These are phyloP conservation scores for Rallus limicola DNA, from an alignment of 2,113 vertebrate genomes.

Conservation along the genomic window DNA sequence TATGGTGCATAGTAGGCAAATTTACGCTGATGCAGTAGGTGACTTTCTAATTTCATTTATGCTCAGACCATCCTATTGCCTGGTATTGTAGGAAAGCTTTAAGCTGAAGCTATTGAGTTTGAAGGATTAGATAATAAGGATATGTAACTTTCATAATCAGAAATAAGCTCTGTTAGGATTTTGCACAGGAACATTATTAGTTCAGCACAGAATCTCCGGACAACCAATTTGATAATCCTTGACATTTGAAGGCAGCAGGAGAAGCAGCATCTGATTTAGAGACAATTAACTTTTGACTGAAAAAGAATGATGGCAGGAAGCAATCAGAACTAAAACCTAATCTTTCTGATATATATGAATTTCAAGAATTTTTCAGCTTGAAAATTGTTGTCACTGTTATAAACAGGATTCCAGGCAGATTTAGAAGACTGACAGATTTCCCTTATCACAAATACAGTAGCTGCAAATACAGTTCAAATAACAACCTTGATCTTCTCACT, in stretches of 20 bases:
- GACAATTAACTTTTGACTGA: conserved; percentile 12
- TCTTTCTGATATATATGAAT: background rate
- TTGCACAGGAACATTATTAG: background rate
- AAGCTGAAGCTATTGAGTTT: background rate
- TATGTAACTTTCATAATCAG: background rate
- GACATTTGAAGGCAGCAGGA: background rate
- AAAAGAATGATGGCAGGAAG: background rate
- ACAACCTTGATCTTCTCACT: background rate
- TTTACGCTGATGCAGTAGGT: background rate
- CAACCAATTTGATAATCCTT: background rate
- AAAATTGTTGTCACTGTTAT: background rate
- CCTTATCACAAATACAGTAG: background rate
- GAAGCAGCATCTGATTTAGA: background rate
- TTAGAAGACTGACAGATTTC: background rate
- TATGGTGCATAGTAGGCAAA: background rate
- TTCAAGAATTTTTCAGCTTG: conserved; percentile 12
- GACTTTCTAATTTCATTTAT: conserved; percentile 5
- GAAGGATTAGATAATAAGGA: conserved; percentile 1
- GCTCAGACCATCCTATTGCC: background rate
- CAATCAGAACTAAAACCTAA: background rate
- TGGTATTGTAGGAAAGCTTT: background rate
- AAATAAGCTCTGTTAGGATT: background rate
- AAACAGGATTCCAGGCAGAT: background rate
- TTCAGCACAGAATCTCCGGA: background rate
- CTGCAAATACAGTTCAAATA: background rate